Percentiles rank a stretch among this genome's conserved stretches.
These are phyloP conservation scores for Pandemis corylana DNA, from an alignment of 2,888 invertebrate genomes.

Conservation along the genomic window DNA sequence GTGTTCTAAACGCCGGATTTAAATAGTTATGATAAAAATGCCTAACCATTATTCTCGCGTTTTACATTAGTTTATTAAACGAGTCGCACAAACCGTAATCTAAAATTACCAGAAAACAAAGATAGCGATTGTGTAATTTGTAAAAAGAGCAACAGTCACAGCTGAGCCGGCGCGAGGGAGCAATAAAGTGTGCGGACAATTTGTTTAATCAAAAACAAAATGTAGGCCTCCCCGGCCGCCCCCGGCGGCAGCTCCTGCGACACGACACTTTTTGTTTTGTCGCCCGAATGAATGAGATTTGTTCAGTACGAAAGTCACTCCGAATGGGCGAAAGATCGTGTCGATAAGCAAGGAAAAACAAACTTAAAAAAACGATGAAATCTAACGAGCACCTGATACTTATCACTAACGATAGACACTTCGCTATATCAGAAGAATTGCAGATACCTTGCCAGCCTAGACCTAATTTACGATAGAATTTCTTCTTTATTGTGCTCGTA, in stretches of 20 bases:
- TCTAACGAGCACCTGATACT: not conserved
- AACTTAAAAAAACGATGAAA: not conserved
- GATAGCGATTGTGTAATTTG: constrained; percentile 31
- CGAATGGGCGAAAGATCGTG: constrained; percentile 48
- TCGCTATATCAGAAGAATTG: too few species aligned
- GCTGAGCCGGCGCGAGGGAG: constrained; percentile 66
- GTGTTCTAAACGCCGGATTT: constrained; percentile 8
- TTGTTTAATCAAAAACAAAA: constrained; percentile 84
- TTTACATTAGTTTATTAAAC: not conserved
- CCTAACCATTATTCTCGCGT: not conserved
- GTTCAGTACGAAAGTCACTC: constrained; percentile 58
- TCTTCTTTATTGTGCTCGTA: too few species aligned
- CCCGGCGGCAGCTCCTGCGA: constrained; percentile 52
- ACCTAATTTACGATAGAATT: too few species aligned
- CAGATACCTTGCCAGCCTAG: too few species aligned
- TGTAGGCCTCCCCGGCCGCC: constrained; percentile 62
- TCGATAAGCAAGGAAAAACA: constrained; percentile 2
- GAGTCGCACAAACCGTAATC: not conserved
- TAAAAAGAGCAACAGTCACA: constrained; percentile 53
- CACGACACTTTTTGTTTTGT: constrained; percentile 65
- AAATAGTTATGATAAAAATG: not conserved
- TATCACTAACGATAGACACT: too few species aligned
- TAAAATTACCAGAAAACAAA: constrained; percentile 30
- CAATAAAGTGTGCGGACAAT: constrained; percentile 81
- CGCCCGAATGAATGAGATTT: constrained; percentile 62